Base-by-base conservation (phyloP, 2,113 vertebrate genomes). In the Zosterops lateralis region DNA sequence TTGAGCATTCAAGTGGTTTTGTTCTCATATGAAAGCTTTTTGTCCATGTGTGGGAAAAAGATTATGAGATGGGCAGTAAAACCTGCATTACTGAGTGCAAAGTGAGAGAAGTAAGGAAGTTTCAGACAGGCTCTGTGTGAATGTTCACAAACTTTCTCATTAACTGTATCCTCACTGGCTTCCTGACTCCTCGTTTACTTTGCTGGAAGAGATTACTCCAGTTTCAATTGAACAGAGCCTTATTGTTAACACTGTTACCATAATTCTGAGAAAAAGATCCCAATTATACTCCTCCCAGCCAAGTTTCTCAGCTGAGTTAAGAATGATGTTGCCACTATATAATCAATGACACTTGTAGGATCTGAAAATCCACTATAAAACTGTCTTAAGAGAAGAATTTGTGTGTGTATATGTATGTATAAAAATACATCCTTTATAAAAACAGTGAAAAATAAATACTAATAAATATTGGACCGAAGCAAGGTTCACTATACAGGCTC, bases 331-430 rank as follows among this genome's bases (percentile, higher is more conserved):
- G 9, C 4, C 22, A 17, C 12, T 80, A 2, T 18, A 12, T 34
- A 48, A 42, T 15, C 40, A 68, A 21, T 72, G 26, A 61, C 47
- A 76, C 20, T 17, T 76, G 14, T 15, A 89, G 13, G 10, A 20
- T 26, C 45, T 73, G n/a, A 22, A 91, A 91, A 79, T 58, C 4
- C 40, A 82, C 40, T 48, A n/a, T 26, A 64, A 53, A 72, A 36
- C 5, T 40, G 22, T 61, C 47, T 67, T 68, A 54, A 56, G 31
- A 13, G 24, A 80, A 74, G 17, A 14, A 72, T 81, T 56, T 48
- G 1, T 28, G 6, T 42, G 4, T 44, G 1, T 34, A 5, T 19
- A 20, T 20, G 7, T 42, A 9, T n/a, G 2, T 40, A 25, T 50
- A 40, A 36, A 89, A 70, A 22, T 10, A 22, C 4, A 2, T 11